Evolutionary conservation across 2,113 vertebrate species (phyloP), one percentile per base, ranked within the genome.

Genomic region (Sylvietta virens): DNA sequence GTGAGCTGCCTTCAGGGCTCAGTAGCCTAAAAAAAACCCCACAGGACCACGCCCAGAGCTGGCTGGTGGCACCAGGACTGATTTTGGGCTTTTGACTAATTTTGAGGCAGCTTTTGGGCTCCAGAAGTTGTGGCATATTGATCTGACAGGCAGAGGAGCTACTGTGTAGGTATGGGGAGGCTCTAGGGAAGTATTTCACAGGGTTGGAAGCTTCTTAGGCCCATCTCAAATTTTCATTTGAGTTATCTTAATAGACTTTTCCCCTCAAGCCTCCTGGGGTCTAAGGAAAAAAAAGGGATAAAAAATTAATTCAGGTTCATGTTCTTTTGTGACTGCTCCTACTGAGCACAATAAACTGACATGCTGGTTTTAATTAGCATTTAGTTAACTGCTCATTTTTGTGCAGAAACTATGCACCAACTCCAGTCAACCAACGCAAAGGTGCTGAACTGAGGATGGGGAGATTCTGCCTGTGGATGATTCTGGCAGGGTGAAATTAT

Each of bases 291-390:
- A 65, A 71, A 37, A 23, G 1, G 3, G 33, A 70, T 71, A 77
- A 90, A 88, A 95, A 94, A 86, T 89, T 95, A 94, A 97, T 97
- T 97, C 94, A 95, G 71, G 71, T 95, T 94, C 61, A 60, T 60
- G 83, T 93, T 96, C 92, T 94, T 97, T 92, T 95, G 91, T 95
- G 92, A 57, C 79, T 90, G 48, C 65, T 95, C 94, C 96, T 93
- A 89, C 95, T 88, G 95, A 84, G 96, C 77, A 91, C 78, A 90
- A 91, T 95, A 97, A 97, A 96, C 81, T 53, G 40, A 85, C 90
- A 95, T 92, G 88, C 94, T 95, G 94, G 26, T 96, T 97, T 97
- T 96, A 96, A 97, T 96, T 97, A 97, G 87, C 91, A 94, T 96
- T 96, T 93, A 92, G 74, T 88, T 96, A 97, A 94, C 61, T 79